A percentile compares a stretch with the other conserved stretches of the same genome.
Conservation (phyloP, 1,140 invertebrate species). For the Yoshiicerus persimilis region DNA sequence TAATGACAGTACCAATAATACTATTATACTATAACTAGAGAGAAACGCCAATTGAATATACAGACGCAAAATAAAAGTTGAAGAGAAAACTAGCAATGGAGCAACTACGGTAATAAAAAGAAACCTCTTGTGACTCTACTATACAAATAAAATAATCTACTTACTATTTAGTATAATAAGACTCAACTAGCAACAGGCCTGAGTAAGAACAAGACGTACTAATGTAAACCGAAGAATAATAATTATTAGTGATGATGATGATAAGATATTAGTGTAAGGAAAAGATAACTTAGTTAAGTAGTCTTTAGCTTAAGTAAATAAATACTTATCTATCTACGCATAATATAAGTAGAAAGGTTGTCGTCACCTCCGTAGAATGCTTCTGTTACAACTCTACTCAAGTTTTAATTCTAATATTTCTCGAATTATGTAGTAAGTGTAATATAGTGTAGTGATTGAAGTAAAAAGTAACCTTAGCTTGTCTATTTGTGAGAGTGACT, state of each 20-base stretch:
- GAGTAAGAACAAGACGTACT: neutral
- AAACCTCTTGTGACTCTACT: slow-evolving; percentile 7
- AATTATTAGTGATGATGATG: neutral
- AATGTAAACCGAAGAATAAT: slow-evolving; percentile 14
- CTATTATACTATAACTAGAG: neutral
- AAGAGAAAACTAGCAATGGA: neutral
- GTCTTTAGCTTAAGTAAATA: neutral
- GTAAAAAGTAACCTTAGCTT: neutral
- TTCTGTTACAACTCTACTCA: neutral
- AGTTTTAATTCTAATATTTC: neutral
- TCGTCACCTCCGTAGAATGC: neutral
- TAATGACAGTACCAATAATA: slow-evolving; percentile 15
- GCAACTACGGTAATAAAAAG: slow-evolving; percentile 1
- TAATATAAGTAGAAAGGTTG: neutral
- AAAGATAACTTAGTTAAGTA: neutral
- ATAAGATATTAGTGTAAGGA: neutral
- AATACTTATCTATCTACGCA: neutral
- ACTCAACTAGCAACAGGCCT: slow-evolving; percentile 6
- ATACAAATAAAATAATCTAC: neutral
- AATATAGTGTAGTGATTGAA: neutral
- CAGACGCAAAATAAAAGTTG: neutral
- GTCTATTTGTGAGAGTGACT: slow-evolving; percentile 13
- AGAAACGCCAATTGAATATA: neutral
- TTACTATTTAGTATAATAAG: slow-evolving; percentile 7
- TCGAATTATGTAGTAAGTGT: neutral